Evolutionary conservation across 2,888 invertebrate species (phyloP).

Genomic region (Zaprionus lineosus): DNA sequence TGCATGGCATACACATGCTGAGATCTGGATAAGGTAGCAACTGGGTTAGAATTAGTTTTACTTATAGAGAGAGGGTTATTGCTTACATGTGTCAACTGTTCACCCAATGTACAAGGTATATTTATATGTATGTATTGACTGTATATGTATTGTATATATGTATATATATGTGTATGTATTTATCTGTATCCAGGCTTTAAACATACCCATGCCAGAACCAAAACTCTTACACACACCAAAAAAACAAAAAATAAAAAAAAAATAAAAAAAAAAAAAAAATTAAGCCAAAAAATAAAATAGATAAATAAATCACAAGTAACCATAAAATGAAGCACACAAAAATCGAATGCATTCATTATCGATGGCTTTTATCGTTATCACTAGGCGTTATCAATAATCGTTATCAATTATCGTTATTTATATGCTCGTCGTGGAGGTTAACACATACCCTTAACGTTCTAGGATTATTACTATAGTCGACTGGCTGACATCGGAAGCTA

Average conservation of each 20-base stretch:
- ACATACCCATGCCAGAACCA: slow-evolving; percentile 26
- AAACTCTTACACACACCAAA: slow-evolving; percentile 20
- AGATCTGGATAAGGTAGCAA: slow-evolving; percentile 36
- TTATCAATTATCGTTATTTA: slow-evolving; percentile 47
- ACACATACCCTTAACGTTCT: slow-evolving; percentile 93
- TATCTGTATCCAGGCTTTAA: too few relatives aligned
- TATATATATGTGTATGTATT: slow-evolving; percentile 20
- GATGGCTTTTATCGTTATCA: slow-evolving; percentile 41
- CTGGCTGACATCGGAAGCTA: slow-evolving; percentile 97
- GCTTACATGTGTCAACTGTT: slow-evolving; percentile 21
- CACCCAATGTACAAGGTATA: slow-evolving; percentile 7
- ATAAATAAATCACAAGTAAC: too few relatives aligned
- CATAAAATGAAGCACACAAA: slow-evolving; percentile 20
- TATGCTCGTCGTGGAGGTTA: slow-evolving; percentile 66
- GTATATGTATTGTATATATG: slow-evolving; percentile 3
- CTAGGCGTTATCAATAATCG: slow-evolving; percentile 12
- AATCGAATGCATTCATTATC: slow-evolving; percentile 15
- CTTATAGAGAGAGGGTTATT: slow-evolving; percentile 19
- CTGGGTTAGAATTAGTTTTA: slow-evolving; percentile 35
- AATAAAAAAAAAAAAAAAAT: too few relatives aligned
- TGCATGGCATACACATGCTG: slow-evolving; percentile 59
- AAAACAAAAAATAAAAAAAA: slow-evolving; percentile 25
- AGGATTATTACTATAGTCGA: slow-evolving; percentile 96
- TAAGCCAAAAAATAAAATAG: too few relatives aligned
- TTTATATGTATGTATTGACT: not conserved